Conservation (phyloP, 2,888 invertebrate genomes). For the Aromia moschata region DNA sequence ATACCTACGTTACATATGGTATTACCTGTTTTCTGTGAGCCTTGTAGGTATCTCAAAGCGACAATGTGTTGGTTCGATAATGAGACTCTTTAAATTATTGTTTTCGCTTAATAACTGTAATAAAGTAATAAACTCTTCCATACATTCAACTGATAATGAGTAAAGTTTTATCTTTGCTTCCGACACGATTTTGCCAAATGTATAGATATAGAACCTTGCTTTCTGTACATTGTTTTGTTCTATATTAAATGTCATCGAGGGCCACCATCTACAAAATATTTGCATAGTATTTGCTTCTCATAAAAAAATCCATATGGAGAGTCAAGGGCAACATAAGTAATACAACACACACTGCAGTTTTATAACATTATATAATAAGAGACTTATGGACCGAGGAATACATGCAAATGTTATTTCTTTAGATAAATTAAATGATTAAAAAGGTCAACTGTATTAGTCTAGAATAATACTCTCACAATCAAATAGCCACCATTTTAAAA, state of each 20-base stretch:
- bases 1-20: not conserved
- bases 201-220: constrained; percentile 55
- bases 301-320: too few species aligned
- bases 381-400: too few species aligned
- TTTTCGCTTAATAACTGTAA: constrained; percentile 57
- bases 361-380: too few species aligned
- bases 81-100: constrained; percentile 57
- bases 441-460: too few species aligned
- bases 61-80: constrained; percentile 61
- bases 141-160: constrained; percentile 56
- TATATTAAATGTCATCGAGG: constrained; percentile 57
- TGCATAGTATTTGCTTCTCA: constrained; percentile 54
- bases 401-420: too few species aligned
- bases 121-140: constrained; percentile 58
- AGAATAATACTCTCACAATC: too few species aligned
- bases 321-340: too few species aligned
- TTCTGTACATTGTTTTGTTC: constrained; percentile 53
- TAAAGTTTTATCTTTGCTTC: constrained; percentile 57
- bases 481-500: too few species aligned
- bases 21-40: constrained; percentile 9
- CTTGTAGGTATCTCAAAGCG: constrained; percentile 51
- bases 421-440: too few species aligned
- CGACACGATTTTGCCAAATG: constrained; percentile 56
- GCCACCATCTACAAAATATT: constrained; percentile 58
- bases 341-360: too few species aligned